These are phyloP conservation scores for Drosophila takahashii DNA, from an alignment of 1,140 invertebrate genomes.

Conservation along the genomic window DNA sequence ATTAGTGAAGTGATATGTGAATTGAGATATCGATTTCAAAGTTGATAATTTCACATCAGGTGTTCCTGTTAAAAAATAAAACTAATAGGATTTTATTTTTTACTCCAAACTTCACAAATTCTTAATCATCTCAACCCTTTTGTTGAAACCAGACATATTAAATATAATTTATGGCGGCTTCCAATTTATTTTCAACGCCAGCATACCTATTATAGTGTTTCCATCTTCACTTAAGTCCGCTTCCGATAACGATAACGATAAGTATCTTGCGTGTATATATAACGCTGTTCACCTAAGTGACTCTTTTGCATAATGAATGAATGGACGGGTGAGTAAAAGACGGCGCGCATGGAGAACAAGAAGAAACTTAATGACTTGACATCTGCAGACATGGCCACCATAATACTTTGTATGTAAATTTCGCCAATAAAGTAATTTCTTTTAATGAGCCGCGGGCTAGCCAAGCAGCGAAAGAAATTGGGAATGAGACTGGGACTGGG, in stretches of 20 bases:
- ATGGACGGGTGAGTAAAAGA: constrained; percentile 12
- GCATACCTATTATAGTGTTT: constrained; percentile 37
- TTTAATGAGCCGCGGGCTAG: constrained; percentile 73
- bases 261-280: constrained; percentile 29
- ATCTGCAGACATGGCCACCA: constrained; percentile 78
- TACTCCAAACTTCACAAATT: constrained; percentile 2
- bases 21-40: neutral
- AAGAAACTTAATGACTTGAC: constrained; percentile 61
- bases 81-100: too few species aligned
- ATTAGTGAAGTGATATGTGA: constrained; percentile 2
- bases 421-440: constrained; percentile 80
- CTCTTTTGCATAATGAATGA: constrained; percentile 56
- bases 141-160: constrained; percentile 2
- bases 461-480: constrained; percentile 39
- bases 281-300: constrained; percentile 55
- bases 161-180: constrained; percentile 29
- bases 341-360: constrained; percentile 31
- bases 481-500: constrained; percentile 25
- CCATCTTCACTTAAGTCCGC: constrained; percentile 43
- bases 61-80: too few species aligned
- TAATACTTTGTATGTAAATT: constrained; percentile 81
- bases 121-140: constrained; percentile 2
- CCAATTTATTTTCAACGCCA: constrained; percentile 35
- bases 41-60: neutral
- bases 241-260: constrained; percentile 55